Evolutionary conservation across 1,140 invertebrate genomes (phyloP), one percentile per base, ranked within the genome.

Genomic region (Agraylea sexmaculata): DNA sequence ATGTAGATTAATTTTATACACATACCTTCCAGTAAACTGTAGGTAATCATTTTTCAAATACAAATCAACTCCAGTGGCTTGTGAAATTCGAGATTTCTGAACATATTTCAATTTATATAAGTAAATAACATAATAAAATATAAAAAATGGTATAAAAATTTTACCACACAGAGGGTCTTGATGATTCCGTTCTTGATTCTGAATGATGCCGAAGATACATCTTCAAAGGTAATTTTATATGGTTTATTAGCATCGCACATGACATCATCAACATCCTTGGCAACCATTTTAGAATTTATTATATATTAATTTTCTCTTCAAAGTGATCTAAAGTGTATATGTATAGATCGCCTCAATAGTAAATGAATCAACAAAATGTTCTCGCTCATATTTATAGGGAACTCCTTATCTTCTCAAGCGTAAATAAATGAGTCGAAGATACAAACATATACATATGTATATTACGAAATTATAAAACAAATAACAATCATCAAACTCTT

Each of bases 21-120:
- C 41, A 55, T 57, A 87, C 83, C 86, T 91, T 59, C 91, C 90
- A 7, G 89, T 94, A 37, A 74, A 77, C 63, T 94, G 89, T 6
- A 92, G 65, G 59, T 88, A 93, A 56, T 95, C 91, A 57, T 92
- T 92, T 62, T 95, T 94, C 42, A 93, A 74, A 59, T 78, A 95
- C 28, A 95, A 72, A 20, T 92, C 78, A 76, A 93, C 85, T 17
- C 78, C 83, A 40, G 77, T 78, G 8, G 74, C 51, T 3, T 71
- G 62, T 0, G 86, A 90, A 52, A 92, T 72, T 47, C 83, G 81
- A 0, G 87, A 89, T 69, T 70, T 74, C 77, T 82, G 52, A 29
- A 62, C 62, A 49, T 62, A 37, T 42, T 50, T 39, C 25, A 38
- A 31, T 43, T 10, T 32, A 43, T 31, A 41, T 28, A 41, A 50